A percentile compares a stretch with the other conserved stretches of the same genome.
These are phyloP conservation scores for Celastrina argiolus DNA, from an alignment of 2,888 invertebrate genomes.

Conservation along the genomic window DNA sequence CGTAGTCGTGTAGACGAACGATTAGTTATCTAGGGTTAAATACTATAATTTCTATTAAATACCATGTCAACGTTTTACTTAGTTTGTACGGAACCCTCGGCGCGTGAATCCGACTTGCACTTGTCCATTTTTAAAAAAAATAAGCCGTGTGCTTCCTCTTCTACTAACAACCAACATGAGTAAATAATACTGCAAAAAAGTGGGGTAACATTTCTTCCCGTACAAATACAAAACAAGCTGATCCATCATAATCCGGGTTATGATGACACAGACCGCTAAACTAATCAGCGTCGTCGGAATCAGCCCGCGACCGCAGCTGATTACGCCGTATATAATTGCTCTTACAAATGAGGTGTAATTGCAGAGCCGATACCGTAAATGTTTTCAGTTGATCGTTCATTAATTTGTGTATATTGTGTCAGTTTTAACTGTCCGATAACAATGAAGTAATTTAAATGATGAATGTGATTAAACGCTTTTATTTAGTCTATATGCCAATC, in stretches of 20 bases:
- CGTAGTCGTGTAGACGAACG: no score
- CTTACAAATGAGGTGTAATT: conserved; percentile 67
- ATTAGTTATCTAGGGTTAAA: no score
- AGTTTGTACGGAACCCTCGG: no score
- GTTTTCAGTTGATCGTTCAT: conserved; percentile 67
- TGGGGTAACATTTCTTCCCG: neutral
- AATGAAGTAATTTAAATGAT: conserved; percentile 23
- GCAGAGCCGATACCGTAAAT: conserved; percentile 59
- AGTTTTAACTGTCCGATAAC: conserved; percentile 59
- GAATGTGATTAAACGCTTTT: conserved; percentile 16
- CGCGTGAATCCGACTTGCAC: no score
- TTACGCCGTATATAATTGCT: conserved; percentile 70
- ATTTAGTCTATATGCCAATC: conserved; percentile 10
- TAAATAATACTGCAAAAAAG: no score
- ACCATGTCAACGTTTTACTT: no score
- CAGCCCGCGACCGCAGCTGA: conserved; percentile 50
- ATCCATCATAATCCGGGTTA: conserved; percentile 6
- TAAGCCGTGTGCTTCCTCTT: no score
- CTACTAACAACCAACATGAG: no score
- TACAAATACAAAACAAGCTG: neutral
- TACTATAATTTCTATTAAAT: no score
- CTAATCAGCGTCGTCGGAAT: conserved; percentile 42
- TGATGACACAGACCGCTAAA: conserved; percentile 25
- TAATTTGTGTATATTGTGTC: conserved; percentile 72
- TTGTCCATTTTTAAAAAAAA: no score